Evolutionary conservation across 2,113 vertebrate genomes (phyloP), one percentile per base, ranked within the genome.

Genomic region (Rutilus rutilus): DNA sequence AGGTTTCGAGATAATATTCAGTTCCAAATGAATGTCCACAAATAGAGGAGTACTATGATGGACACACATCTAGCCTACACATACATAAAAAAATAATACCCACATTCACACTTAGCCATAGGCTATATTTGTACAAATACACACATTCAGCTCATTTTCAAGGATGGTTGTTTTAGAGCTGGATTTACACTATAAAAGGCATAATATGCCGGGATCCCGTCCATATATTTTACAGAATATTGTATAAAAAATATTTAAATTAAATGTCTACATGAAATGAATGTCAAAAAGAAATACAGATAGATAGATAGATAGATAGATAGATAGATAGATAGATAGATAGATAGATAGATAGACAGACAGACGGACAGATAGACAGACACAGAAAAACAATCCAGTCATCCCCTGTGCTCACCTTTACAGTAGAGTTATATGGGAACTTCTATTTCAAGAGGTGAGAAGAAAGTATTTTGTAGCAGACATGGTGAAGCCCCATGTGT

Each of bases 341-440:
- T 10, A 25, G 3, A 50, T 23, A 6, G 6, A 59, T 1, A 59
- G 19, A 59, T 6, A 57, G 19, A 57, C 2, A 59, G 17, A 59
- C 2, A 62, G 65, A 67, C 0, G 36, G 30, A 39, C 2, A 64
- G 60, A 65, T 6, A 33, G 17, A 77, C 2, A 54, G 76, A 45
- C 59, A 64, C 14, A 25, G 23, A 10, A 15, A 27, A 80, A 36
- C n/a, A 30, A 67, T 82, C 27, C 60, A 69, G 19, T 27, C 27
- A 3, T 67, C 27, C 62, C 62, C 45, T 82, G 12, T 8, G 42
- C 45, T 81, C 78, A 64, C 25, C 42, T 81, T 47, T 65, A 64
- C 39, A 64, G 52, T 78, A 81, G n/a, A 19, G 4, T 64, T 81
- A 81, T 17, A 80, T 80, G 36, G 36, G 14, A 65, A 30, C 78